Percentiles rank a stretch among this genome's conserved stretches.
Evolutionary conservation across 2,888 invertebrate species (phyloP).

Genomic region (Zaprionus obscuricornis): DNA sequence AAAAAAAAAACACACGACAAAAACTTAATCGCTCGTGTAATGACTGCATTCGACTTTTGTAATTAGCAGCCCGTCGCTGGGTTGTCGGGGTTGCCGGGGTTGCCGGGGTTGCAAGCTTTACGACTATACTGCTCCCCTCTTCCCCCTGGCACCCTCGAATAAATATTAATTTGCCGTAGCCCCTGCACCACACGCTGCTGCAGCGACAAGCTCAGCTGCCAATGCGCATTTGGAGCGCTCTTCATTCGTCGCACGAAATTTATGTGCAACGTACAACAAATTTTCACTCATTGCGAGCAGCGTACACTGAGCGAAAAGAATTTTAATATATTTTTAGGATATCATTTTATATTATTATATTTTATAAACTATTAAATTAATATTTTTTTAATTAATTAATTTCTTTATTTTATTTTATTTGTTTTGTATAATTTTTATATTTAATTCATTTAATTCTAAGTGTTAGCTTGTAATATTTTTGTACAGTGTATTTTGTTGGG

Average conservation of each 20-base stretch:
- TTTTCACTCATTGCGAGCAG: constrained; percentile 72
- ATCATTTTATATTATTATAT: too few species aligned
- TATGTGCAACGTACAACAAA: constrained; percentile 78
- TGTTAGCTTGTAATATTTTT: too few species aligned
- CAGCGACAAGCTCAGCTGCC: constrained; percentile 1
- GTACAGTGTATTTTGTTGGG: too few species aligned
- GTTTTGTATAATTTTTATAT: too few species aligned
- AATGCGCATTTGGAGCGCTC: constrained; percentile 2
- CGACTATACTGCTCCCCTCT: background rate
- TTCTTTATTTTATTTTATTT: too few species aligned
- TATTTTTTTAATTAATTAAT: too few species aligned
- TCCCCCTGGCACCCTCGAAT: constrained; percentile 35
- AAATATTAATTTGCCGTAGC: constrained; percentile 73
- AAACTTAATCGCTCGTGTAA: constrained; percentile 76
- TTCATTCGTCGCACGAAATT: constrained; percentile 26
- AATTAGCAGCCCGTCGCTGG: constrained; percentile 64
- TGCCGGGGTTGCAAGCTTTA: background rate
- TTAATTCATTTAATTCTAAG: too few species aligned
- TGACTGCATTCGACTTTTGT: constrained; percentile 79
- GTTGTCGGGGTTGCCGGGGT: background rate
- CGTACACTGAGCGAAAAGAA: background rate
- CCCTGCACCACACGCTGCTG: constrained; percentile 15
- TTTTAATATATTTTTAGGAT: too few species aligned
- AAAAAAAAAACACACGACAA: constrained; percentile 72
- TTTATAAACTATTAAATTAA: too few species aligned